These are phyloP conservation scores for Champsocephalus esox DNA, from an alignment of 2,797 vertebrate genomes.

Conservation along the genomic window DNA sequence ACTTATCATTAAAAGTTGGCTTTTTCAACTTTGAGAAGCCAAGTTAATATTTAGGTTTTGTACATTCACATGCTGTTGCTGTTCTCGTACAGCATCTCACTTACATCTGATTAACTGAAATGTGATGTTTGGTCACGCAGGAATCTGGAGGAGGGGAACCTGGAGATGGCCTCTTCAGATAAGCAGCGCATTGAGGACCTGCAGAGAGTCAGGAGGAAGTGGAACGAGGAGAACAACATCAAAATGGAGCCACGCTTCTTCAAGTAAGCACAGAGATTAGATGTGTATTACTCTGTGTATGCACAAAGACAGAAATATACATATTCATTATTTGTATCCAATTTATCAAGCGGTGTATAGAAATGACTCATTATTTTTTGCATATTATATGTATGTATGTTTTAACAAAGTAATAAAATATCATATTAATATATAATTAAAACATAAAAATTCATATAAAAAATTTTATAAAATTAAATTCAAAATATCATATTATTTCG, in stretches of 20 bases:
- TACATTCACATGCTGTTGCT: not conserved
- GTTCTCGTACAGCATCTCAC: not conserved
- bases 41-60: not conserved
- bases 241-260: conserved; percentile 96
- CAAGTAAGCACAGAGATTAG: conserved; percentile 86
- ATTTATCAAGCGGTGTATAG: not conserved
- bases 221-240: conserved; percentile 93
- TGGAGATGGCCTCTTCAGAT: conserved; percentile 92
- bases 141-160: conserved; percentile 93
- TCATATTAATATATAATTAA: too few species aligned
- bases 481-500: too few species aligned
- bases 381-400: too few species aligned
- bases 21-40: not conserved
- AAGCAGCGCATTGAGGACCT: conserved; percentile 97
- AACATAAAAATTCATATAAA: too few species aligned
- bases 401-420: too few species aligned
- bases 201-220: conserved; percentile 91
- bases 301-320: not conserved
- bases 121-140: conserved; percentile 73
- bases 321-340: too few species aligned
- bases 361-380: not conserved
- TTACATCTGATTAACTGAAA: not conserved
- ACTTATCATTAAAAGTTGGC: too few species aligned
- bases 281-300: not conserved
- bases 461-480: too few species aligned